Conservation (phyloP, 2,113 vertebrate genomes). For the Chaenocephalus aceratus region DNA sequence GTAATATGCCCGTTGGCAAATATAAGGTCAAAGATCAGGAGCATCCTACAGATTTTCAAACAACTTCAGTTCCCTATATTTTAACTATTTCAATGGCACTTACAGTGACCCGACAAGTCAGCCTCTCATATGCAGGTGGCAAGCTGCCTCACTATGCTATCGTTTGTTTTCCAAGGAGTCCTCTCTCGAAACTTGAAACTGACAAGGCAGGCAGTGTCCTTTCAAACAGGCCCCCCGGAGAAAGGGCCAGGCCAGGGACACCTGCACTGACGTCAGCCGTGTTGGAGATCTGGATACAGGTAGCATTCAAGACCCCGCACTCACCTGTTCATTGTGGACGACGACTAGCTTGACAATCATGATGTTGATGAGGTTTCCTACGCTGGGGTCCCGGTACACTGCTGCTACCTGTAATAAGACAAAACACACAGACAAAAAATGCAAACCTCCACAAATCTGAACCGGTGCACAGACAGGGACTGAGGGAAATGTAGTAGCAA, state of each 20-base stretch:
- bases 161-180: conserved; percentile 50
- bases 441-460: conserved; percentile 72
- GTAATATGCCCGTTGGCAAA: background rate
- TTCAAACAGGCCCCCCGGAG: conserved; percentile 49
- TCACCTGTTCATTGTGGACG: conserved; percentile 95
- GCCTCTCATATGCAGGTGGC: conserved; percentile 58
- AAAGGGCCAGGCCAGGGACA: conserved; percentile 55
- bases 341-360: conserved; percentile 94
- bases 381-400: conserved; percentile 95
- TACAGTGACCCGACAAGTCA: background rate
- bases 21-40: background rate
- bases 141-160: conserved; percentile 33
- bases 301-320: conserved; percentile 49
- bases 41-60: background rate
- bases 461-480: conserved; percentile 3
- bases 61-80: background rate
- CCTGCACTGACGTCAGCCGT: conserved; percentile 66
- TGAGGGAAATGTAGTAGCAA: background rate
- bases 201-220: conserved; percentile 72
- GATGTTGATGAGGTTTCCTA: conserved; percentile 98
- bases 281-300: conserved; percentile 29
- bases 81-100: background rate
- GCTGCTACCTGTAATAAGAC: conserved; percentile 91
- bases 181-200: conserved; percentile 56
- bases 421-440: conserved; percentile 75